phyloP scores from a whole-genome alignment of 64 coral and sea anemone species.

The Stichodactyla mertensii region DNA sequence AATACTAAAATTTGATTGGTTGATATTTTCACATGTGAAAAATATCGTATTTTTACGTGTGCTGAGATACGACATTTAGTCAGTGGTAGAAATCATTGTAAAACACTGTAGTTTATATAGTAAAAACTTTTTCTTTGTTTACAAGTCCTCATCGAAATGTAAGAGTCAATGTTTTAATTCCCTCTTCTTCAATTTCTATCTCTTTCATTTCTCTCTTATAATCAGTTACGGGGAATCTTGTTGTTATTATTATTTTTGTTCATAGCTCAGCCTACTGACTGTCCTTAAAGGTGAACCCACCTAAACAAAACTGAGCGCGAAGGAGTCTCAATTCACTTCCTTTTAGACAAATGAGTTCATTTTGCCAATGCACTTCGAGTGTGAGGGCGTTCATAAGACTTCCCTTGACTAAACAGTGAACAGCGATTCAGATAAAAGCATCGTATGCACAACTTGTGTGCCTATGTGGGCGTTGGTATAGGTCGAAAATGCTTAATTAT shows the following conservation, averaged over 20 bases:
- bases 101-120: too few species aligned
- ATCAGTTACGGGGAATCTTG: too few species aligned
- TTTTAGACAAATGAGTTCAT: not conserved
- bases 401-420: not conserved
- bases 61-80: too few species aligned
- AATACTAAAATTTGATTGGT: too few species aligned
- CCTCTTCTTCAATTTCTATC: not conserved
- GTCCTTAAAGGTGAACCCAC: not conserved
- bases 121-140: not conserved
- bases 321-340: not conserved
- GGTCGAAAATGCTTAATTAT: not conserved
- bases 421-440: not conserved
- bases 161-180: not conserved
- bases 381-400: not conserved
- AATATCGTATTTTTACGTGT: too few species aligned
- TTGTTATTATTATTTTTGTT: not conserved
- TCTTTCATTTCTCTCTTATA: not conserved
- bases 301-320: not conserved
- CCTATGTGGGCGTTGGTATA: not conserved
- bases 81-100: too few species aligned
- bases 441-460: too few species aligned
- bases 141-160: too few species aligned
- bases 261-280: not conserved
- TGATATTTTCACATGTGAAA: too few species aligned
- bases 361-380: not conserved